A percentile compares a stretch with the other conserved stretches of the same genome.
Evolutionary conservation across 2,888 invertebrate genomes (phyloP).

Genomic region (Drosophila meridiana): DNA sequence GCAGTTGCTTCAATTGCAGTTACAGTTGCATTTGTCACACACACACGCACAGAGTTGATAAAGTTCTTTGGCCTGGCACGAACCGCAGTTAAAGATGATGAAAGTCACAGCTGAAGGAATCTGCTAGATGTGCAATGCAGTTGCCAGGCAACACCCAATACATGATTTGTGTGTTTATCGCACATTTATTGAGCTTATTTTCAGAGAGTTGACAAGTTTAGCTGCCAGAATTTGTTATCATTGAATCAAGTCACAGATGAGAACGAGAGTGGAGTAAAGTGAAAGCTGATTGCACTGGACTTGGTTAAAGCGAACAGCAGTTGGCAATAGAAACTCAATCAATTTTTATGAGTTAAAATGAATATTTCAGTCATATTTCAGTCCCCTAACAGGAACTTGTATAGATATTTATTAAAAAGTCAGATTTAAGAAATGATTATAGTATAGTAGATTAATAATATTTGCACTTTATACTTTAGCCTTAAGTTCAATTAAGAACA

Average conservation of each 20-base stretch:
- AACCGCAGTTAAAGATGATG: conserved; percentile 3
- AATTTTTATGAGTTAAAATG: background rate
- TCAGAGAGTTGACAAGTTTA: background rate
- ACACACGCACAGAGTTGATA: conserved; percentile 9
- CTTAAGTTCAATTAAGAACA: too few relatives aligned
- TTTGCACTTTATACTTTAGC: too few relatives aligned
- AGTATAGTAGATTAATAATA: too few relatives aligned
- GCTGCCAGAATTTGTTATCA: conserved; percentile 8
- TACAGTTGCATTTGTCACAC: conserved; percentile 23
- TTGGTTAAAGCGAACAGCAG: background rate
- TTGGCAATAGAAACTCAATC: background rate
- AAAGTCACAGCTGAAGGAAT: conserved; percentile 3
- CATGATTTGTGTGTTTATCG: background rate
- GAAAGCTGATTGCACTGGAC: conserved; percentile 2
- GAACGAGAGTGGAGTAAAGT: background rate
- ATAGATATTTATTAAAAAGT: too few relatives aligned
- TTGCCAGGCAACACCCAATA: conserved; percentile 2
- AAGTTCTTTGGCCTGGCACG: background rate
- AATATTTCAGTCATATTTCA: too few relatives aligned
- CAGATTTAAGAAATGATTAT: too few relatives aligned
- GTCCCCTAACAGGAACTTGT: too few relatives aligned
- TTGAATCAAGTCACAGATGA: background rate
- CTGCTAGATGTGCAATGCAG: background rate
- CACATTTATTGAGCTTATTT: conserved; percentile 5
- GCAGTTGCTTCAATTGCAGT: conserved; percentile 1